Conservation (phyloP, 2,888 invertebrate genomes). For the Cinara cedri region DNA sequence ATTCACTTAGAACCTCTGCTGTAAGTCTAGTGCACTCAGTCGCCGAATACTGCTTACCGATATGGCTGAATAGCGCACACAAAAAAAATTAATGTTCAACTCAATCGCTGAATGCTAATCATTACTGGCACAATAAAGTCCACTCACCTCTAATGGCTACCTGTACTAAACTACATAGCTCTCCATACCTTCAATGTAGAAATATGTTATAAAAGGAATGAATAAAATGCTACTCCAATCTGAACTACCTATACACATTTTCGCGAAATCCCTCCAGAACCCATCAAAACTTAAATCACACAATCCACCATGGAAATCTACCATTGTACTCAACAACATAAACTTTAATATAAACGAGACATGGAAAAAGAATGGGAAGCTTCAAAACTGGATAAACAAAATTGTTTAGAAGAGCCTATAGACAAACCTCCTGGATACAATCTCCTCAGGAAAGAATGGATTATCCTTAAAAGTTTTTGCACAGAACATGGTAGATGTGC, state of each 20-base stretch:
- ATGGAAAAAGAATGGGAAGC: slow-evolving; percentile 6
- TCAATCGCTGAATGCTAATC: too few species aligned
- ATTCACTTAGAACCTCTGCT: too few species aligned
- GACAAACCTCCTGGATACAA: not conserved
- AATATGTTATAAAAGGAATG: slow-evolving; percentile 23
- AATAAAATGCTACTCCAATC: slow-evolving; percentile 18
- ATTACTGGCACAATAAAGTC: too few species aligned
- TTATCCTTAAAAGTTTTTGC: too few species aligned
- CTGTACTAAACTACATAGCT: too few species aligned
- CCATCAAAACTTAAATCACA: slow-evolving; percentile 24
- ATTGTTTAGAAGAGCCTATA: not conserved
- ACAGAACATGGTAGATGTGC: too few species aligned
- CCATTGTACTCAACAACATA: slow-evolving; percentile 16
- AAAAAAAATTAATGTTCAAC: too few species aligned
- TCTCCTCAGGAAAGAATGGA: too few species aligned
- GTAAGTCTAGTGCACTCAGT: too few species aligned
- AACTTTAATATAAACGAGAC: slow-evolving; percentile 3
- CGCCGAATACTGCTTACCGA: too few species aligned
- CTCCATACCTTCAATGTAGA: not conserved
- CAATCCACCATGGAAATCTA: slow-evolving; percentile 10
- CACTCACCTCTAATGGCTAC: too few species aligned
- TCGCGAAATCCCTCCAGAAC: slow-evolving; percentile 14
- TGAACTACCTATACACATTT: slow-evolving; percentile 17
- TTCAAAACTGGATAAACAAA: slow-evolving; percentile 12
- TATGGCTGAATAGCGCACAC: too few species aligned